These are phyloP conservation scores for Vireo griseus DNA, from an alignment of 2,797 vertebrate genomes.

Conservation along the genomic window DNA sequence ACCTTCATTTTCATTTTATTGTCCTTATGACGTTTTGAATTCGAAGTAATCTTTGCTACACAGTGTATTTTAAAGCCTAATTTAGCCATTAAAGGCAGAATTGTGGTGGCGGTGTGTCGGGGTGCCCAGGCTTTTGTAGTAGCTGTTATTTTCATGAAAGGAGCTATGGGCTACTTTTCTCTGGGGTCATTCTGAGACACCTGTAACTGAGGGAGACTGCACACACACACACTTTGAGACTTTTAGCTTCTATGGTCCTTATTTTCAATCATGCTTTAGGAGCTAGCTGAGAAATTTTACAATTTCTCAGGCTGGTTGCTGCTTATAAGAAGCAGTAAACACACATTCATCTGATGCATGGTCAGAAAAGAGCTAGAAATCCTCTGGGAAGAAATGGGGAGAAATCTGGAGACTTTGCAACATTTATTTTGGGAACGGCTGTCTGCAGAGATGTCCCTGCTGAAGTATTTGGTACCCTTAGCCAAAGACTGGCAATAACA, in stretches of 20 bases:
- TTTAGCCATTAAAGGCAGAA: not conserved
- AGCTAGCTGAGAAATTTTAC: not conserved
- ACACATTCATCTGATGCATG: not conserved
- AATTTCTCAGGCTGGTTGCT: not conserved
- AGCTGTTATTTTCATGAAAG: not conserved
- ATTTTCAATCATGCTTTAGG: not conserved
- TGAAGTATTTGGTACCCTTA: not conserved
- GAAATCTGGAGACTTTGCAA: slow-evolving; percentile 11
- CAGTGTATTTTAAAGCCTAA: not conserved
- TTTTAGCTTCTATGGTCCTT: not conserved
- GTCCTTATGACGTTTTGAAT: not conserved
- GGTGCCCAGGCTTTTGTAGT: not conserved
- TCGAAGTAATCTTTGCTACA: not conserved
- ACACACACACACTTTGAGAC: not conserved
- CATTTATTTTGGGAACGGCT: slow-evolving; percentile 20
- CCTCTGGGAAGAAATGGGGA: not conserved
- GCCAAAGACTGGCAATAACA: slow-evolving; percentile 9
- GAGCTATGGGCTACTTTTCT: not conserved
- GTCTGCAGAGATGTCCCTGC: not conserved
- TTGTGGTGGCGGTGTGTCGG: not conserved
- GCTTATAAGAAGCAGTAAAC: slow-evolving; percentile 1
- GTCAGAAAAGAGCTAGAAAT: slow-evolving; percentile 20
- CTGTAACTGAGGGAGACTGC: not conserved
- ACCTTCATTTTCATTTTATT: not conserved
- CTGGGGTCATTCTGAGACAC: not conserved